Evolutionary conservation across 2,797 vertebrate genomes (phyloP).

Genomic region (Melanotaenia parkinsoni): DNA sequence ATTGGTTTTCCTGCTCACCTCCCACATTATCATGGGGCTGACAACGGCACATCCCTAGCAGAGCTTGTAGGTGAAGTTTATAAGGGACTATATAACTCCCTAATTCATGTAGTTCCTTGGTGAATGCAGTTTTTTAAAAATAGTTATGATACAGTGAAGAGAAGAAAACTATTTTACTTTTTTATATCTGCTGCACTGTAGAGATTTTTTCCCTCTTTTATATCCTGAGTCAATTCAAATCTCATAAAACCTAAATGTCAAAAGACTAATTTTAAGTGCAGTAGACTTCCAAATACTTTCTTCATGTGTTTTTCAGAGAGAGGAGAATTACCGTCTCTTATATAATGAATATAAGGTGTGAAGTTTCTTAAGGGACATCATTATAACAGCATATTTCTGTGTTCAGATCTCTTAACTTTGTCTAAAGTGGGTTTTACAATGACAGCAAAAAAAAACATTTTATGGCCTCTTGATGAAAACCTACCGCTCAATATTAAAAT

Average conservation of each 20-base stretch:
- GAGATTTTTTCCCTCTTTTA: neutral
- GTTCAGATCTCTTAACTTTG: neutral
- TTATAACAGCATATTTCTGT: neutral
- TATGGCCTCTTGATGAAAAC: neutral
- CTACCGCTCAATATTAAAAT: neutral
- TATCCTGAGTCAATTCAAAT: neutral
- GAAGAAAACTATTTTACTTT: neutral
- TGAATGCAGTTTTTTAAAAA: neutral
- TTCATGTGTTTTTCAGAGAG: neutral
- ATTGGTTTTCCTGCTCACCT: neutral
- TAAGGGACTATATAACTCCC: neutral
- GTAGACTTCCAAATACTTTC: neutral
- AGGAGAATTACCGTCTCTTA: neutral
- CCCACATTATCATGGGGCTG: neutral
- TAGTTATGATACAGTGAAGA: neutral
- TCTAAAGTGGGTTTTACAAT: neutral
- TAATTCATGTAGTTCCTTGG: neutral
- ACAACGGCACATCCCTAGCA: neutral
- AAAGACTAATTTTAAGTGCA: neutral
- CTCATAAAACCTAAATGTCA: neutral
- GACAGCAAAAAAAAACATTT: neutral
- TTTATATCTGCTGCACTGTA: neutral
- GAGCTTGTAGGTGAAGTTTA: neutral
- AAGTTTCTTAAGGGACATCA: neutral
- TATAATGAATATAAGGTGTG: neutral